These are phyloP conservation scores for Phalacrocorax brasilianus DNA, from an alignment of 2,113 vertebrate species.

Conservation along the genomic window DNA sequence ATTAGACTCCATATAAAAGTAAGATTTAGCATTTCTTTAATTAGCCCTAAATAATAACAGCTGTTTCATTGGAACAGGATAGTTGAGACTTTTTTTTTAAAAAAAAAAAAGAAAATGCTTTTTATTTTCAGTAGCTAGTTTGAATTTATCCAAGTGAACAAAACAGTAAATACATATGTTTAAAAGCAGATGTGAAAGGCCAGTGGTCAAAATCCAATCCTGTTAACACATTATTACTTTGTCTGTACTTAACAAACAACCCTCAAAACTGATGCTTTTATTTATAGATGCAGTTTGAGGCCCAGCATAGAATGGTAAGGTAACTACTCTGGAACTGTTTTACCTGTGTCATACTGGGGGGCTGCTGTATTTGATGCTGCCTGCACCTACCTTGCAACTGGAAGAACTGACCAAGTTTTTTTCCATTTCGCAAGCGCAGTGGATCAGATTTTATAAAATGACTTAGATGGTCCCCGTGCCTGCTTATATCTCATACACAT, in stretches of 20 bases:
- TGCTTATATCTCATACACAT: background rate
- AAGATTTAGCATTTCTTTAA: background rate
- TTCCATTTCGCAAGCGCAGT: accelerated
- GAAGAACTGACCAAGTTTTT: background rate
- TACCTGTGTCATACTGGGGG: background rate
- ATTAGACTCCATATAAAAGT: background rate
- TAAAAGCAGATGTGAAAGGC: background rate
- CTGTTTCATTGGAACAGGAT: background rate
- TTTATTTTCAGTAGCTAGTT: background rate
- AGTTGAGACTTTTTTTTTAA: background rate
- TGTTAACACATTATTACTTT: background rate
- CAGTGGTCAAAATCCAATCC: background rate
- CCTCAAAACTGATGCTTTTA: background rate
- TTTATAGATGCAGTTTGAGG: background rate
- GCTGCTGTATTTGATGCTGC: background rate
- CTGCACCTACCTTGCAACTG: background rate
- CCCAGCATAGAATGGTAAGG: background rate
- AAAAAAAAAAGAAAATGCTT: background rate
- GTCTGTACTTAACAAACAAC: background rate
- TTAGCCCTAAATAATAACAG: background rate
- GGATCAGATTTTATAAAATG: background rate
- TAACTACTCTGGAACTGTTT: background rate
- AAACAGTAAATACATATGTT: background rate
- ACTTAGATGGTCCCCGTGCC: background rate
- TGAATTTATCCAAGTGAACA: background rate